Evolutionary conservation across 2,888 invertebrate species (phyloP), one percentile per base, ranked within the genome.

Genomic region (Atethmia centrago): DNA sequence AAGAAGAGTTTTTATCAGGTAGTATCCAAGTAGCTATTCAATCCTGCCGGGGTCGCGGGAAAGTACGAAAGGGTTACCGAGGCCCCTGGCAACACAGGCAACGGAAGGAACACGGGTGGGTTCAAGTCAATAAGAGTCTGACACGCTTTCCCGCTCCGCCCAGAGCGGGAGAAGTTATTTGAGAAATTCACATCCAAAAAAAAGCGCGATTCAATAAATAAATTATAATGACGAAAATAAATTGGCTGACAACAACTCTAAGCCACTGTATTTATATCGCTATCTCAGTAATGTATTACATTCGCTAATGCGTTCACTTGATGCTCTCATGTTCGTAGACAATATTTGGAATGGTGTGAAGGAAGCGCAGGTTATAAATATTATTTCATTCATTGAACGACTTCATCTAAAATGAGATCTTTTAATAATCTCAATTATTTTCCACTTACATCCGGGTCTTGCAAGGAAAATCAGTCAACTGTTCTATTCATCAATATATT

Each of bases 281-380:
- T 67, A 74, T 76, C 61, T 53, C 74, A 58, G 59, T 72, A 65
- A 84, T 71, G 55, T 67, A 79, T 76, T 58, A 71, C 74, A 59
- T 71, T 71, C 61, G 68, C 63, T 83, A 84, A 85, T 85, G 83
- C 62, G 74, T 71, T 86, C 71, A 77, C 69, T 63, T 63, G 40
- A 78, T 79, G 72, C 61, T 71, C 72, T 77, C 49, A 68, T 66
- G 53, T 71, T 71, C 59, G 62, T 56, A 68, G 61, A 80, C 75
- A 71, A 69, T 70, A 74, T 80, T 83, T 53, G 65, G 61, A 80
- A 74, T 76, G 63, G 45, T 69, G 67, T 72, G 61, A 67, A 83
- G 47, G 56, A 67, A 70, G 66, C 51, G 47, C 69, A 79, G 71
- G 53, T 49, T 66, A 73, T 61, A 61, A 79, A 79, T 73, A 76